Percentiles rank a stretch among this genome's conserved stretches.
phyloP scores from a whole-genome alignment of 2,113 vertebrate species.

The Podilymbus podiceps region DNA sequence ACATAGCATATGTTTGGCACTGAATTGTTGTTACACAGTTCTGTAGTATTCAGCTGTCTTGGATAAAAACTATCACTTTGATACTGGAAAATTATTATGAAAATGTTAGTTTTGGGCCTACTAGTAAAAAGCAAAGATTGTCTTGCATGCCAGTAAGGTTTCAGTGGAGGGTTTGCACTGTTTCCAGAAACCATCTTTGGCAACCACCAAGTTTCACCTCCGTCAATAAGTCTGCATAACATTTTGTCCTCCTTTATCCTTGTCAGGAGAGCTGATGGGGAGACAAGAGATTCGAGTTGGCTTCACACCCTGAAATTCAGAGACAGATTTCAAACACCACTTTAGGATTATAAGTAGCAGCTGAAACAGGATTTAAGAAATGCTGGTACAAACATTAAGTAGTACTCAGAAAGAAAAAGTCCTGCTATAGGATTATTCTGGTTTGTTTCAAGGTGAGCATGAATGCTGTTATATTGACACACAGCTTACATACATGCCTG shows the following conservation, averaged over 20 bases:
- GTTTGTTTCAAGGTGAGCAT: not conserved
- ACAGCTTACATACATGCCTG: not conserved
- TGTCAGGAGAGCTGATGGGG: slow-evolving; percentile 24
- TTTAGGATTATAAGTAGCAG: slow-evolving; percentile 10
- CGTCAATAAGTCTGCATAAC: slow-evolving; percentile 60
- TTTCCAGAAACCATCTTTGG: slow-evolving; percentile 79
- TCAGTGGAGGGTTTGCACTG: slow-evolving; percentile 66
- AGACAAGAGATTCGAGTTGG: not conserved
- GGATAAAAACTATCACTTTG: slow-evolving; percentile 84
- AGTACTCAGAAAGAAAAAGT: not conserved
- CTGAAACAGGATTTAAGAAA: not conserved
- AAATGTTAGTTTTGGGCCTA: slow-evolving; percentile 86
- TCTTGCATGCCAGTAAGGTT: slow-evolving; percentile 61
- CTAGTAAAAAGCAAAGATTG: slow-evolving; percentile 64
- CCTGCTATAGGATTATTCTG: not conserved
- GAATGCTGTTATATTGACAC: not conserved
- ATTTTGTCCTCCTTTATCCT: slow-evolving; percentile 54
- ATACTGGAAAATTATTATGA: slow-evolving; percentile 87
- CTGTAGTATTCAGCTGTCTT: slow-evolving; percentile 81
- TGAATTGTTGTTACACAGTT: slow-evolving; percentile 68
- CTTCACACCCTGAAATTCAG: slow-evolving; percentile 29
- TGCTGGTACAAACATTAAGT: not conserved
- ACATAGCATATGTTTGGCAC: slow-evolving; percentile 82
- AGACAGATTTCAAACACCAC: slow-evolving; percentile 1
- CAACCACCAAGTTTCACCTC: slow-evolving; percentile 70